phyloP scores from a whole-genome alignment of 2,797 vertebrate genomes.

The Ctenopoma kingsleyae region DNA sequence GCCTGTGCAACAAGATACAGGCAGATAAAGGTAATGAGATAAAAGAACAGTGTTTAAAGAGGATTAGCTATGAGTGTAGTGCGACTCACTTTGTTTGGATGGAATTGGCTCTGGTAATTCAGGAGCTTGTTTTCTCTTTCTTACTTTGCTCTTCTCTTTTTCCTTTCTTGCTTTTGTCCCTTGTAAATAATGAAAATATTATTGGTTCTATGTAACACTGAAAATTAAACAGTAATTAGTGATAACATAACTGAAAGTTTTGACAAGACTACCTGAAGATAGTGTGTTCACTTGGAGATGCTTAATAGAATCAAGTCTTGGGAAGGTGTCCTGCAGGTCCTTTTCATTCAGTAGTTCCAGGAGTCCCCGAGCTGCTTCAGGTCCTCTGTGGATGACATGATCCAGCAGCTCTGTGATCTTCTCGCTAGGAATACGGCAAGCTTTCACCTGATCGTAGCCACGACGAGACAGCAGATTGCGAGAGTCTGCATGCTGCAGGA shows the following conservation, averaged over 20 bases:
- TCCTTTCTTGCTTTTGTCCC: not conserved
- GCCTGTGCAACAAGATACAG: constrained; percentile 38
- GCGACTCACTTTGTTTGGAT: constrained; percentile 61
- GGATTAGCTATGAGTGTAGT: not conserved
- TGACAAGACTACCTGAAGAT: constrained; percentile 52
- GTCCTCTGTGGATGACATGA: constrained; percentile 73
- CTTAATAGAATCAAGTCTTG: constrained; percentile 72
- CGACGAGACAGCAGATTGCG: constrained; percentile 61
- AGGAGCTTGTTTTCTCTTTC: constrained; percentile 18
- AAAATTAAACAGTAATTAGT: not conserved
- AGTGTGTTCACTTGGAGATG: constrained; percentile 24
- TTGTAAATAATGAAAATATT: constrained; percentile 15
- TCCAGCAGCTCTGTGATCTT: constrained; percentile 82
- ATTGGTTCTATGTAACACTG: not conserved
- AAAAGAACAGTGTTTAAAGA: not conserved
- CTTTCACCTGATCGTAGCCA: constrained; percentile 77
- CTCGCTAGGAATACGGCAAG: constrained; percentile 51
- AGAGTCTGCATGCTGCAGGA: constrained; percentile 83
- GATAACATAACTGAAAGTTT: not conserved
- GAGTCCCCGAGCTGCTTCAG: constrained; percentile 49
- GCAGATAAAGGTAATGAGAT: not conserved
- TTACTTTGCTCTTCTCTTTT: not conserved
- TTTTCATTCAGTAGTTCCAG: constrained; percentile 68
- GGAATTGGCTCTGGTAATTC: constrained; percentile 35
- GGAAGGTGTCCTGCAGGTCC: constrained; percentile 76